A percentile compares a stretch with the other conserved stretches of the same genome.
Conservation (phyloP, 1,140 invertebrate genomes). For the Aphelenchoides besseyi region DNA sequence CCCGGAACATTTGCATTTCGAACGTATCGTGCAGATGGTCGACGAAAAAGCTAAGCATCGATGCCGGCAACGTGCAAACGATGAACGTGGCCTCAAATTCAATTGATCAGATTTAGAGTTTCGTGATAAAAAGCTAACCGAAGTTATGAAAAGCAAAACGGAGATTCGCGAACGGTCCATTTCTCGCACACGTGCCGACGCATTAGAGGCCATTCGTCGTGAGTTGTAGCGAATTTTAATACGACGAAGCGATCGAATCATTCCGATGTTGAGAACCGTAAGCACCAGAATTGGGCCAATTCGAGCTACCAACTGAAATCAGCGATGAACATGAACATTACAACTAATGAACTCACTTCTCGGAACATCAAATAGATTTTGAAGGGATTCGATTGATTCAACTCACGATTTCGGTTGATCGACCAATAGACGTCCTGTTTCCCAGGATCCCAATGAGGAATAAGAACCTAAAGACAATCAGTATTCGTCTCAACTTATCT, state of each 20-base stretch:
- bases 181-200: constrained; percentile 24
- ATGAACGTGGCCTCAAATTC: constrained; percentile 46
- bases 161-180: constrained; percentile 49
- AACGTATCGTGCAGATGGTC: constrained; percentile 28
- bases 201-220: constrained; percentile 15
- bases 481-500: not conserved
- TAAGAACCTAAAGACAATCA: constrained; percentile 21
- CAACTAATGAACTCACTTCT: constrained; percentile 34
- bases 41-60: constrained; percentile 38
- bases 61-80: constrained; percentile 53
- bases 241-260: constrained; percentile 42
- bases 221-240: constrained; percentile 41
- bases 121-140: too few relatives aligned
- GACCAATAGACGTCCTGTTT: constrained; percentile 23
- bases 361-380: constrained; percentile 45
- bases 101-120: too few relatives aligned
- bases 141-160: constrained; percentile 53
- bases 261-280: constrained; percentile 50
- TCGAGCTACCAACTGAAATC: constrained; percentile 50
- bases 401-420: constrained; percentile 26
- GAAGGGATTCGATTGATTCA: constrained; percentile 33
- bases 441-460: constrained; percentile 20
- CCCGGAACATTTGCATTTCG: constrained; percentile 54
- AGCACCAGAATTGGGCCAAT: constrained; percentile 54
- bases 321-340: constrained; percentile 6